Evolutionary conservation across 2,797 vertebrate species (phyloP), one percentile per base, ranked within the genome.

Genomic region (Valencia hispanica): DNA sequence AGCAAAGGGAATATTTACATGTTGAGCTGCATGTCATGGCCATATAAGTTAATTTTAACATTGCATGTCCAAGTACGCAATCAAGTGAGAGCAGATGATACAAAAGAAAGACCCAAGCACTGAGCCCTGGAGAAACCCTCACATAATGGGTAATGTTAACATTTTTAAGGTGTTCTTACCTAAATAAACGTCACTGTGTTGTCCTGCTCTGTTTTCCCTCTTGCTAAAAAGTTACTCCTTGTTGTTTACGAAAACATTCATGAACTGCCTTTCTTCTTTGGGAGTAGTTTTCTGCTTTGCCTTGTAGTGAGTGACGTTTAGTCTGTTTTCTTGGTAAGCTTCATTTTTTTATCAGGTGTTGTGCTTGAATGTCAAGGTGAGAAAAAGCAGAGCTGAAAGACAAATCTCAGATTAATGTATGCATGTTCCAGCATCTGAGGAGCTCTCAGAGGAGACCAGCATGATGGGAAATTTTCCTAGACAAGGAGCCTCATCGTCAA

Each of bases 341-440:
- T 48, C n/a, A 39, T 66, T 68, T 4, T 32, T 20, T 55, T 41
- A 43, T 75, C 71, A 72, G 7, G 8, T 59, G 51, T 72, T 50
- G 18, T 25, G 15, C 34, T 59, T 20, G 50, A 50, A 17, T 65
- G 22, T 61, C 39, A n/a, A 72, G 45, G 50, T 61, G 79, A 69
- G 20, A 18, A 75, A 70, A 70, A 63, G 36, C 36, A 74, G 59
- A 77, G 39, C 45, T 48, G 48, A 50, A 80, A 77, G 47, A 63
- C 27, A 68, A 75, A 68, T 53, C 45, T 65, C 36, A 39, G 36
- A 41, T 41, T 18, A 59, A 55, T 30, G 30, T 32, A n/a, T 11
- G 17, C 25, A 45, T 30, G 3, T 70, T 36, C 48, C 27, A 32
- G 10, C 18, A 22, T 61, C 27, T 43, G 39, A 14, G 72, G 18